Base-by-base conservation (phyloP, 2,797 vertebrate species). In the Pygocentrus nattereri region DNA sequence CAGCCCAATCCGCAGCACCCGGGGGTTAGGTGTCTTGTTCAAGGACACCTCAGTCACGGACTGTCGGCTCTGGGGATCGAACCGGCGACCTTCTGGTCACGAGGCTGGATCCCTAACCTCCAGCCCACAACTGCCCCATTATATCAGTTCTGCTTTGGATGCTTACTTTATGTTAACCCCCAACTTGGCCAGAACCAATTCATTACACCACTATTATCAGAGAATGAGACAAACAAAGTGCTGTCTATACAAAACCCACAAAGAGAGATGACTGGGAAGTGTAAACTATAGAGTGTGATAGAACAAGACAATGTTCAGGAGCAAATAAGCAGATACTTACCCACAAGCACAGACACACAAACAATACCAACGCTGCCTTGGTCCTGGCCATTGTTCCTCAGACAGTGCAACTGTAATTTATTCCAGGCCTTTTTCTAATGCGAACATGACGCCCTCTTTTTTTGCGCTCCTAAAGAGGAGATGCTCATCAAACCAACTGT, bases 401-500 rank as follows among this genome's bases (percentile, higher is more conserved):
- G 73, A 79, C 52, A 76, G 68, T 82, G 21, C 16, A 72, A n/a
- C 27, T 67, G 34, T 74, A 81, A 80, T 83, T 18, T 79, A 81
- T 34, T 76, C 38, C n/a, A 56, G 56, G 72, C 44, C 74, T 47
- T 58, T 52, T 52, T 23, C 10, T 69, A n/a, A 87, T 76, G 64
- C 52, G 50, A 82, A 82, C 85, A 90, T 41, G 47, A 65, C 67
- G 86, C 69, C 79, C 74, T 80, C 47, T 70, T 79, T 86, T n/a
- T 59, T 62, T 88, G 83, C 41, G 16, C 75, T 74, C 47, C 76
- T 34, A 80, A 54, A 68, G 81, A 85, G 64, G 52, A 78, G 31
- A 79, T 47, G 72, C 75, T 88, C 58, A 76, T 88, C 72, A 88
- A 89, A 90, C 61, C 80, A 88, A 88, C 88, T 84, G 90, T 89